Percentiles rank a stretch among this genome's conserved stretches.
Conservation (phyloP, 2,888 invertebrate species). For the Microplitis deprimator region DNA sequence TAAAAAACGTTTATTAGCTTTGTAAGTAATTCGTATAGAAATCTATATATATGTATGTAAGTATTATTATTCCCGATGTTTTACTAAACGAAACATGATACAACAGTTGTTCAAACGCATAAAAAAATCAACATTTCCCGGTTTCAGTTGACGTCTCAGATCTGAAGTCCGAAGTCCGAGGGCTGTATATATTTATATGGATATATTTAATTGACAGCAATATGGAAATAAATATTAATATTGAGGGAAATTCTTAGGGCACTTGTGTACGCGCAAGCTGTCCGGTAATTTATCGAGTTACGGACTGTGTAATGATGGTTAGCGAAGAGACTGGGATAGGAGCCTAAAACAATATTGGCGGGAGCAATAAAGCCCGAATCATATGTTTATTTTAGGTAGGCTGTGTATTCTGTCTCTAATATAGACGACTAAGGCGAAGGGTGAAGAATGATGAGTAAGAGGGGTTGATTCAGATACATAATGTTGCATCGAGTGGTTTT, state of each 20-base stretch:
- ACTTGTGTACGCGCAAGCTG: slow-evolving; percentile 11
- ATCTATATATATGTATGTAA: too few species aligned
- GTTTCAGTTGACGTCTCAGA: neutral
- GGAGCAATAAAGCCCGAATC: slow-evolving; percentile 53
- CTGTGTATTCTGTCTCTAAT: slow-evolving; percentile 47
- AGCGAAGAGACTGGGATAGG: neutral
- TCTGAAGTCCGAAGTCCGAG: too few species aligned
- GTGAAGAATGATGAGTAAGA: slow-evolving; percentile 4
- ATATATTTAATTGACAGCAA: neutral
- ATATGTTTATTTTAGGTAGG: slow-evolving; percentile 63
- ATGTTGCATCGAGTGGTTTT: slow-evolving; percentile 38
- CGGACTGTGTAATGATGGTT: slow-evolving; percentile 32
- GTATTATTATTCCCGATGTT: neutral
- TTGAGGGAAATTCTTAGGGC: neutral
- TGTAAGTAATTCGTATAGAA: too few species aligned
- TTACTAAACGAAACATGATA: neutral
- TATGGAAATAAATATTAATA: neutral
- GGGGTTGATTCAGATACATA: slow-evolving; percentile 29
- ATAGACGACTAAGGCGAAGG: neutral
- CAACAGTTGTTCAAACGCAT: neutral
- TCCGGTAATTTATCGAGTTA: slow-evolving; percentile 50
- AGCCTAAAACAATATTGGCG: slow-evolving; percentile 65
- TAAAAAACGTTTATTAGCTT: too few species aligned
- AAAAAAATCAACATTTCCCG: neutral
- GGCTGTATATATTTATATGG: neutral